These are phyloP conservation scores for Agrilus mali DNA, from an alignment of 2,888 invertebrate genomes.

Conservation along the genomic window DNA sequence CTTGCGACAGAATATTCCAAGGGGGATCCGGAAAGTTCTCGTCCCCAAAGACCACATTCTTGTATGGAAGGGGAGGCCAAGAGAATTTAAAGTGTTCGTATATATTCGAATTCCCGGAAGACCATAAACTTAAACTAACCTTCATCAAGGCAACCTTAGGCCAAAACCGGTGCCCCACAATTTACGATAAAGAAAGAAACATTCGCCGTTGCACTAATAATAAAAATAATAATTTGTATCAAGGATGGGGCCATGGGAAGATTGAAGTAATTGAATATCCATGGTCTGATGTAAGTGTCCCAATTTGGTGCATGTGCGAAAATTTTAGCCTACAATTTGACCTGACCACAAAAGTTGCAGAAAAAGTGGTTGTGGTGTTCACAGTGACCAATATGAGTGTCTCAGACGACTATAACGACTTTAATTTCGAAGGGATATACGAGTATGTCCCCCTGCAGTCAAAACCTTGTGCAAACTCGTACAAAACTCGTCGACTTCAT, in stretches of 20 bases:
- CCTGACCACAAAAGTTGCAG: slow-evolving; percentile 55
- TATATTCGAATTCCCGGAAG: slow-evolving; percentile 57
- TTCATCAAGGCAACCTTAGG: slow-evolving; percentile 59
- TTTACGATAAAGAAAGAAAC: slow-evolving; percentile 52
- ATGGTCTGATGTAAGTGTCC: slow-evolving; percentile 53
- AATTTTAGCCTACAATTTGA: slow-evolving; percentile 52
- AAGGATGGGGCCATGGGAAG: slow-evolving; percentile 30
- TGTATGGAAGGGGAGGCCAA: slow-evolving; percentile 70
- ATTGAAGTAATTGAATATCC: slow-evolving; percentile 51
- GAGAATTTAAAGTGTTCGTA: slow-evolving; percentile 63
- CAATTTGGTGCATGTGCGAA: slow-evolving; percentile 62
- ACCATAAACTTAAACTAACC: slow-evolving; percentile 56
- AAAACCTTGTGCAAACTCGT: slow-evolving; percentile 50
- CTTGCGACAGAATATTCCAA: slow-evolving; percentile 50
- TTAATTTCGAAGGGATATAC: slow-evolving; percentile 64
- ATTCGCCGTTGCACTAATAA: too few species aligned
- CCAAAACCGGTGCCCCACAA: slow-evolving; percentile 51
- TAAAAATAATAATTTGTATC: too few species aligned
- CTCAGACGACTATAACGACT: slow-evolving; percentile 66
- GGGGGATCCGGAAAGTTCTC: slow-evolving; percentile 42
- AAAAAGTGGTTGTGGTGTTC: slow-evolving; percentile 60
- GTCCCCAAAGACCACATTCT: slow-evolving; percentile 69
- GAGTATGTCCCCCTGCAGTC: slow-evolving; percentile 49
- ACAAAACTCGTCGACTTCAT: slow-evolving; percentile 50
- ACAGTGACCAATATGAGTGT: slow-evolving; percentile 68